Conservation (phyloP, 1,140 invertebrate genomes). For the Eciton burchellii region DNA sequence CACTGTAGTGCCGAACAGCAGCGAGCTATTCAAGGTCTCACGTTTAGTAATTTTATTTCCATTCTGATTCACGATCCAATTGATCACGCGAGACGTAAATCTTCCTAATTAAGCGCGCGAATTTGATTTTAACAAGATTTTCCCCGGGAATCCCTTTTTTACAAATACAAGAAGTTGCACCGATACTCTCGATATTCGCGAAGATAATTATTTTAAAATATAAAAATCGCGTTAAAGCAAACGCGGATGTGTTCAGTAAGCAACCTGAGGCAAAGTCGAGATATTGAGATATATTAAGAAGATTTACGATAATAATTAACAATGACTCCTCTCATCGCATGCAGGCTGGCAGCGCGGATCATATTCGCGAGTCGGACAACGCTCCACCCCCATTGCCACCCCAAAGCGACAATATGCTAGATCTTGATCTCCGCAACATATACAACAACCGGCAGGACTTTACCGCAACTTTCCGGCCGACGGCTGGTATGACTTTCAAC, state of each 20-base stretch:
- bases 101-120: too few species aligned
- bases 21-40: conserved; percentile 89
- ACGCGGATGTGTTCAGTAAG: too few species aligned
- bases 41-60: background rate
- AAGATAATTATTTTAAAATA: too few species aligned
- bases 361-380: conserved; percentile 74
- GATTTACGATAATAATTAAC: background rate
- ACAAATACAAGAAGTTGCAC: too few species aligned
- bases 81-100: too few species aligned
- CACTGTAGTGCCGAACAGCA: conserved; percentile 91
- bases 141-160: too few species aligned
- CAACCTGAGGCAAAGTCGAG: too few species aligned
- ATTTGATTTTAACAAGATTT: too few species aligned
- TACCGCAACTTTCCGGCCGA: conserved; percentile 89
- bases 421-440: conserved; percentile 90
- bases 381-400: conserved; percentile 68
- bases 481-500: conserved; percentile 87
- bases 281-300: too few species aligned
- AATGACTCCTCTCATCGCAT: background rate
- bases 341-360: conserved; percentile 82
- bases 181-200: too few species aligned
- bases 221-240: too few species aligned
- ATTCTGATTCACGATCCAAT: too few species aligned
- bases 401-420: conserved; percentile 81
- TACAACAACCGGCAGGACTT: conserved; percentile 92